Base-by-base conservation (phyloP, 2,888 invertebrate species). In the Drosophila siamana region DNA sequence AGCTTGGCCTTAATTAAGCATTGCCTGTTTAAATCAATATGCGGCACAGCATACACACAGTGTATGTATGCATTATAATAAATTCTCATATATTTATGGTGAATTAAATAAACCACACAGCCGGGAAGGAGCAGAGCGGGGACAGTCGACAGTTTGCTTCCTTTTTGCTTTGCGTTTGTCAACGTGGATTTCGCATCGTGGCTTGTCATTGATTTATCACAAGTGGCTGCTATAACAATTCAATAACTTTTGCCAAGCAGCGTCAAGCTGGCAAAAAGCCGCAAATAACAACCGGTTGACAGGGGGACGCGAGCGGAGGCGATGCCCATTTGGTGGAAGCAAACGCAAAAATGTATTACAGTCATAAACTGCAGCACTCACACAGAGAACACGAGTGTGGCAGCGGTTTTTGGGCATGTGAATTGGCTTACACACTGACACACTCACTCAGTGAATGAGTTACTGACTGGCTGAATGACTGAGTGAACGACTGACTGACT, bases 171-270 rank as follows among this genome's bases (percentile, higher is more conserved):
- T 50, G 36, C 40, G 74, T 82, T 82, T 79, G 74, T 82, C 80
- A 70, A 65, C 59, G 67, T 60, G 61, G 63, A 61, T 67, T 74
- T 63, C 47, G 59, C 30, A 50, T 38, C 9, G 44, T 48, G 36
- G 36, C 56, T 65, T 73, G 65, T 65, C 81, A 76, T 71, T 84
- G 86, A 83, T 83, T 86, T 83, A 83, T 86, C 78, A 63, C 76
- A 83, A 83, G 75, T 78, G 76, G 55, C 78, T 79, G 68, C 68
- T 62, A 70, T 78, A 80, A 76, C 80, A 86, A 83, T 83, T 86
- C 86, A 86, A 86, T 86, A 83, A 86, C 71, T 80, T 74, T 64
- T 56, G 36, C 59, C 55, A 54, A 30, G 15, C 15, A 59, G 54
- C 61, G 43, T 40, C 62, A 56, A 67, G 61, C 61, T 70, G 52